phyloP scores from a whole-genome alignment of 2,113 vertebrate genomes.

The Brachypodius melanocephalos region DNA sequence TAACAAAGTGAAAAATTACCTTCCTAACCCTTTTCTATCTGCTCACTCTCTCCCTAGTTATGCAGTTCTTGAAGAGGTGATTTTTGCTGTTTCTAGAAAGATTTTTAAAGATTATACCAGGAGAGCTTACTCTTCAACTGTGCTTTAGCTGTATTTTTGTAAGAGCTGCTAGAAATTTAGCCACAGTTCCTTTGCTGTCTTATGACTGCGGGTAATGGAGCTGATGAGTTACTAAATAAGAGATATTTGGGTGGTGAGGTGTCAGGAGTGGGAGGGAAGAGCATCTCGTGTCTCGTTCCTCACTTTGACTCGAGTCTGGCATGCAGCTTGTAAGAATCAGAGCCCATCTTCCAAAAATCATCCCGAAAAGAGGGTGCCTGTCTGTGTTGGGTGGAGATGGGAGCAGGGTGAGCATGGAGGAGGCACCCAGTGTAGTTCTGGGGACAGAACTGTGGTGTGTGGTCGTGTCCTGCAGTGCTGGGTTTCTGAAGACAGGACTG shows the following conservation, averaged over 20 bases:
- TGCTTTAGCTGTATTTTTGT: not conserved
- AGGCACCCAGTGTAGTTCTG: not conserved
- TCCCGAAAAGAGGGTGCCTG: not conserved
- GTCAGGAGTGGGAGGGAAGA: not conserved
- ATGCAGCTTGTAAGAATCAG: fast-evolving
- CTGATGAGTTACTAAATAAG: not conserved
- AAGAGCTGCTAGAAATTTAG: not conserved
- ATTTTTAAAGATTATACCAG: not conserved
- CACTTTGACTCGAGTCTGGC: not conserved
- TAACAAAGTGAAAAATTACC: not conserved
- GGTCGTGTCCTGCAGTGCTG: not conserved
- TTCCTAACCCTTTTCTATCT: not conserved
- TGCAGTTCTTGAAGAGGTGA: not conserved
- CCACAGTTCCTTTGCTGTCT: not conserved
- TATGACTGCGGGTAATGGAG: not conserved
- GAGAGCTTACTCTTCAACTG: not conserved
- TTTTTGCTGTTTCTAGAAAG: not conserved
- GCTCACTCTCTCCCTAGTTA: not conserved
- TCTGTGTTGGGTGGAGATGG: not conserved
- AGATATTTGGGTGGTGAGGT: not conserved
- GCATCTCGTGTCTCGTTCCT: not conserved
- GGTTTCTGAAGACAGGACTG: fast-evolving
- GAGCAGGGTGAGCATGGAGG: not conserved
- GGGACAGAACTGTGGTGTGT: fast-evolving
- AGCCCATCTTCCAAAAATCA: not conserved